Conservation (phyloP, 1,140 invertebrate genomes). For the Solenopsis fugax region DNA sequence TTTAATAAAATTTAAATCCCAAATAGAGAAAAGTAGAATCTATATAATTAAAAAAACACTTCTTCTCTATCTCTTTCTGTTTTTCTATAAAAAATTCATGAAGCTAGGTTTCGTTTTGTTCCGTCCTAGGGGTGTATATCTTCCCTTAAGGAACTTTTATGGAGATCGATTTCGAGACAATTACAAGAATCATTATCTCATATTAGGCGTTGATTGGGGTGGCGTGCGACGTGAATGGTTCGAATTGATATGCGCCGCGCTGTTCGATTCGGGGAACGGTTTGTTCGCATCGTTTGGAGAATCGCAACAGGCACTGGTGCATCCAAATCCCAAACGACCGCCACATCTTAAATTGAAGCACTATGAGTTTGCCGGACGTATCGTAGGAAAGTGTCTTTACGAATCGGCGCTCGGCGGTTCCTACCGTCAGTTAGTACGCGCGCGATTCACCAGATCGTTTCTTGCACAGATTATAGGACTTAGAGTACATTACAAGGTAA, state of each 20-base stretch:
- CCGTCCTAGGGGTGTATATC: too few species aligned
- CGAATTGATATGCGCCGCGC: slow-evolving; percentile 93
- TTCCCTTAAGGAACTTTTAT: not conserved
- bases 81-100: too few species aligned
- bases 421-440: slow-evolving; percentile 95
- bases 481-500: slow-evolving; percentile 95
- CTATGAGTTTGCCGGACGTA: slow-evolving; percentile 97
- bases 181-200: not conserved
- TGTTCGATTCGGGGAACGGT: slow-evolving; percentile 94
- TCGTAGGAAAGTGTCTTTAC: slow-evolving; percentile 97
- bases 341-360: slow-evolving; percentile 93
- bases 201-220: slow-evolving; percentile 96
- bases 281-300: slow-evolving; percentile 95
- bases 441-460: slow-evolving; percentile 96
- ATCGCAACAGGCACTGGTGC: slow-evolving; percentile 94
- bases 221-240: slow-evolving; percentile 97
- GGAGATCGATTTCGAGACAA: not conserved
- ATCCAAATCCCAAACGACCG: slow-evolving; percentile 93
- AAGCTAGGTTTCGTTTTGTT: too few species aligned
- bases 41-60: too few species aligned
- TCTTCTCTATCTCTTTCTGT: too few species aligned
- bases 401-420: slow-evolving; percentile 95
- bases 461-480: slow-evolving; percentile 97
- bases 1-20: too few species aligned
- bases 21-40: too few species aligned